phyloP scores from a whole-genome alignment of 2,797 vertebrate genomes.

The Hyperoplus immaculatus region DNA sequence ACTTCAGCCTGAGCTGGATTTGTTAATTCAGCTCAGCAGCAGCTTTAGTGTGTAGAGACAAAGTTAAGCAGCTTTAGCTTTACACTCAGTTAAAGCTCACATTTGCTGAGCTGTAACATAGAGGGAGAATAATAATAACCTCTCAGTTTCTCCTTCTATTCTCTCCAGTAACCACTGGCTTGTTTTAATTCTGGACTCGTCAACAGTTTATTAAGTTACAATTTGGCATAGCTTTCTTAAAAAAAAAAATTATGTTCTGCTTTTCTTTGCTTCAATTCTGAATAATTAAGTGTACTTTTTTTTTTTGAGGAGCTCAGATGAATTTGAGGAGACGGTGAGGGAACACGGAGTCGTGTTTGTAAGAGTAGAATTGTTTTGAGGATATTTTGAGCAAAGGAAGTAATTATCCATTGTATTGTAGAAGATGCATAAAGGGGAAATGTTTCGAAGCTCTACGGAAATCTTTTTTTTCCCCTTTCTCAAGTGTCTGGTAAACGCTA shows the following conservation, averaged over 20 bases:
- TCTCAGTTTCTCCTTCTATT: constrained; percentile 7
- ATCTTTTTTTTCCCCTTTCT: neutral
- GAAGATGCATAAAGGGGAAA: neutral
- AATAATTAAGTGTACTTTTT: neutral
- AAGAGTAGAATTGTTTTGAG: constrained; percentile 3
- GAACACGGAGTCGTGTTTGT: neutral
- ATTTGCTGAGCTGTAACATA: constrained; percentile 20
- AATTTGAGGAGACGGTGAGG: neutral
- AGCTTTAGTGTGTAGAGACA: constrained; percentile 31
- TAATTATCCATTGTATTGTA: constrained; percentile 7
- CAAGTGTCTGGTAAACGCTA: neutral
- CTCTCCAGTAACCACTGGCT: neutral
- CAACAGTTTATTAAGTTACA: too few species aligned
- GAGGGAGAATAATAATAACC: constrained; percentile 19
- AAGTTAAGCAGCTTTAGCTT: constrained; percentile 62
- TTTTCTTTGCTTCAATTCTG: too few species aligned
- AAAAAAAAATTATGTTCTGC: too few species aligned
- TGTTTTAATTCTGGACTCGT: neutral
- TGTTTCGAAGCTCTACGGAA: neutral
- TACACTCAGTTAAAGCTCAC: constrained; percentile 29
- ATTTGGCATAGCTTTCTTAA: too few species aligned
- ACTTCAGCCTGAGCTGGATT: constrained; percentile 17
- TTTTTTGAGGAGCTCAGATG: constrained; percentile 10
- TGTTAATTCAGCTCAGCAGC: constrained; percentile 30
- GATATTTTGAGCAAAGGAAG: constrained; percentile 3